These are phyloP conservation scores for Pangasianodon gigas DNA, from an alignment of 2,113 vertebrate genomes.

Conservation along the genomic window DNA sequence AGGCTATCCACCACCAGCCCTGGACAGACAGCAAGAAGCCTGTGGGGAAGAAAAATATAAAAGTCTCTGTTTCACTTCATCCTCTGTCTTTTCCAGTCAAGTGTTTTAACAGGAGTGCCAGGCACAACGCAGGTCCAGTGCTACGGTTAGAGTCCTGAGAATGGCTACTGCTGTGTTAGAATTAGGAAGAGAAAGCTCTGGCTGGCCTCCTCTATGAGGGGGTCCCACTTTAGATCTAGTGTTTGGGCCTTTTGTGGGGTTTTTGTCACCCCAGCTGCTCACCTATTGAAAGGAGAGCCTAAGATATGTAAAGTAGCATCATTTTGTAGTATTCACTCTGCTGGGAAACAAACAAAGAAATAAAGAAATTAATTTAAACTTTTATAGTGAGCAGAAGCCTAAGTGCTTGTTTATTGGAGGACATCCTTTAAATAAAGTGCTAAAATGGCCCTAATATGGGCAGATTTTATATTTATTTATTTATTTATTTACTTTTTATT, in stretches of 20 bases:
- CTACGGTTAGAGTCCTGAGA: slow-evolving; percentile 44
- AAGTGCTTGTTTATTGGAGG: neutral
- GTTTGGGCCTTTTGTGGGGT: slow-evolving; percentile 56
- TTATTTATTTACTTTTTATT: slow-evolving; percentile 45
- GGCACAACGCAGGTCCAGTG: slow-evolving; percentile 26
- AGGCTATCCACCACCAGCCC: neutral
- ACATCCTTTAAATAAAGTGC: neutral
- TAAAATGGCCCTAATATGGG: neutral
- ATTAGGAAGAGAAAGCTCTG: slow-evolving; percentile 50
- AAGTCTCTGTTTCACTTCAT: slow-evolving; percentile 33
- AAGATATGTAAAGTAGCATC: slow-evolving; percentile 69
- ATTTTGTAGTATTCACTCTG: slow-evolving; percentile 51
- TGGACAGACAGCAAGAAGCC: slow-evolving; percentile 12
- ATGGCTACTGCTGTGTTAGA: slow-evolving; percentile 23
- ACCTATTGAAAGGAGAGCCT: slow-evolving; percentile 62
- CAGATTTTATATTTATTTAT: neutral
- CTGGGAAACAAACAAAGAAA: slow-evolving; percentile 65
- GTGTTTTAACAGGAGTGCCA: slow-evolving; percentile 14
- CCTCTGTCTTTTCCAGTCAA: slow-evolving; percentile 55
- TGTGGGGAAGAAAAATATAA: slow-evolving; percentile 34
- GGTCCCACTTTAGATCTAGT: slow-evolving; percentile 46
- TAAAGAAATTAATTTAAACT: slow-evolving; percentile 68
- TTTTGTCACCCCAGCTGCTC: slow-evolving; percentile 58
- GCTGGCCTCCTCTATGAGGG: slow-evolving; percentile 53
- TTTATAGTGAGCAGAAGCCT: slow-evolving; percentile 35